Evolutionary conservation across 2,113 vertebrate species (phyloP).

Genomic region (human): GRCh38 chr3:73896501-73897000

Average conservation of each 20-base stretch:
- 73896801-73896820: not conserved
- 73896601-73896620: not conserved
- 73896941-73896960: not conserved
- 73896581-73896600: not conserved
- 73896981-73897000: not conserved
- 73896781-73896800: not conserved
- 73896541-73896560: not conserved
- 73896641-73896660: not conserved
- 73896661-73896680: not conserved
- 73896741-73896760: fast-evolving
- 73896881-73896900: not conserved
- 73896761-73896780: not conserved
- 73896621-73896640: not conserved
- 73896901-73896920: not conserved
- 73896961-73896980: not conserved
- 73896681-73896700: not conserved
- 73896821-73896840: not conserved
- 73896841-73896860: not conserved
- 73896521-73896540: not conserved
- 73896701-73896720: not conserved
- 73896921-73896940: not conserved
- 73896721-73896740: not conserved
- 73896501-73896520: not conserved
- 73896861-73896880: not conserved
- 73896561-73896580: not conserved